Base-by-base conservation (phyloP, 2,888 invertebrate genomes). In the Luffia ferchaultella region DNA sequence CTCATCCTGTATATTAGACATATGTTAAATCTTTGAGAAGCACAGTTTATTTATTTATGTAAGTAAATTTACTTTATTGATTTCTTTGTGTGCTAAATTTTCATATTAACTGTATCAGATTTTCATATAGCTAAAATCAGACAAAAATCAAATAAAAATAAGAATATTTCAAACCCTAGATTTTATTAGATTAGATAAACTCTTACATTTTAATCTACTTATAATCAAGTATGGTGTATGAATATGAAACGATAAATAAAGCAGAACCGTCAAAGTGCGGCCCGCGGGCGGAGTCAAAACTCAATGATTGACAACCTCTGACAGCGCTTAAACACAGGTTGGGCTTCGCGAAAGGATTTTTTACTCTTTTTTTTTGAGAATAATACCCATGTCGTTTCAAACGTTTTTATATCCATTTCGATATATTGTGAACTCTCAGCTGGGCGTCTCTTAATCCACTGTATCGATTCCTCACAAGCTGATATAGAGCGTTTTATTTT, bases 291-390 rank as follows among this genome's bases (percentile, higher is more conserved):
- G 64, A 57, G 63, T 60, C 54, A 52, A 51, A 46, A 42, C 59
- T 54, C 58, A 56, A 55, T 78, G 80, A 79, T 77, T 80, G 80
- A 76, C 80, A 78, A 62, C 66, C 60, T 66, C 60, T 68, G 79
- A 79, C 79, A 77, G 78, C 75, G 75, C 75, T 71, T 74, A 73
- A 76, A 76, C 75, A 71, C 76, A 76, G 80, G 79, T 74, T 74
- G 71, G 68, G 69, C 41, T 15, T 79, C 80, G 82, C 80, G 74
- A 80, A 79, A 70, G 71, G 60, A 61, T 60, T 61, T 57, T 62
- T 64, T 70, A 65, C 62, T 64, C 62, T 30, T 16, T 40, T 15
- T 18, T 45, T 45, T 16, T 5, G 17, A 40, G 20, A 7, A 45
- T 45, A 45, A 12, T 45, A 2, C 16, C 18, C n/a, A 30, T 20